phyloP scores from a whole-genome alignment of 2,797 vertebrate genomes.

The Eulemur mongoz region DNA sequence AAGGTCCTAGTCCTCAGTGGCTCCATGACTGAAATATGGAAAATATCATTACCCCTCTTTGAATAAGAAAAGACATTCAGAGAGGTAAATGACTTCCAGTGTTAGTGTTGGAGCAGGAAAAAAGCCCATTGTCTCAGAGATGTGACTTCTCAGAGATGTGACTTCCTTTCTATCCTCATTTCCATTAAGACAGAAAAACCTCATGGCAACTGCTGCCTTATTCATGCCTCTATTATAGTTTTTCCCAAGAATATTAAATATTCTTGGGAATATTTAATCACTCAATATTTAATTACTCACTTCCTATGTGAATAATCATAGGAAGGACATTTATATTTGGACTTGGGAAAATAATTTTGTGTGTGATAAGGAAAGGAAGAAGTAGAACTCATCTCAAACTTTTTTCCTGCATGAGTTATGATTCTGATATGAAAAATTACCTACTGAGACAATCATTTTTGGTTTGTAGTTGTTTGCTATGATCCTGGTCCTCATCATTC shows the following conservation, averaged over 20 bases:
- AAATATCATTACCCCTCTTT: not conserved
- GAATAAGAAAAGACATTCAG: not conserved
- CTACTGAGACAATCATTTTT: not conserved
- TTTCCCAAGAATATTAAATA: not conserved
- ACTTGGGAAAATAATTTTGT: not conserved
- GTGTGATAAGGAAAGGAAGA: not conserved
- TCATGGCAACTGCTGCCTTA: not conserved
- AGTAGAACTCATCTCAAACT: not conserved
- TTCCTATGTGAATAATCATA: not conserved
- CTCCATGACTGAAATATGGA: not conserved
- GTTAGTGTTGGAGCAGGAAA: not conserved
- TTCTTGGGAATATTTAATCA: too few relatives aligned
- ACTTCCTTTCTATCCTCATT: not conserved
- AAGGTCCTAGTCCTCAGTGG: not conserved
- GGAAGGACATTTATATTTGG: constrained; percentile 13
- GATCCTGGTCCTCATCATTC: not conserved
- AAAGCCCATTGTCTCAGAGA: not conserved
- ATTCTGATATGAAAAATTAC: not conserved
- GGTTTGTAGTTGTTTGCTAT: not conserved
- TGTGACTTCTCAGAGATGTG: not conserved
- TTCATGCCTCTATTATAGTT: not conserved
- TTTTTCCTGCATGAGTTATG: not conserved
- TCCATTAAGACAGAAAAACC: not conserved
- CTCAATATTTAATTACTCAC: too few relatives aligned
- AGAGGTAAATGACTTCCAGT: not conserved